phyloP scores from a whole-genome alignment of 2,113 vertebrate species.

The Pangasianodon gigas region DNA sequence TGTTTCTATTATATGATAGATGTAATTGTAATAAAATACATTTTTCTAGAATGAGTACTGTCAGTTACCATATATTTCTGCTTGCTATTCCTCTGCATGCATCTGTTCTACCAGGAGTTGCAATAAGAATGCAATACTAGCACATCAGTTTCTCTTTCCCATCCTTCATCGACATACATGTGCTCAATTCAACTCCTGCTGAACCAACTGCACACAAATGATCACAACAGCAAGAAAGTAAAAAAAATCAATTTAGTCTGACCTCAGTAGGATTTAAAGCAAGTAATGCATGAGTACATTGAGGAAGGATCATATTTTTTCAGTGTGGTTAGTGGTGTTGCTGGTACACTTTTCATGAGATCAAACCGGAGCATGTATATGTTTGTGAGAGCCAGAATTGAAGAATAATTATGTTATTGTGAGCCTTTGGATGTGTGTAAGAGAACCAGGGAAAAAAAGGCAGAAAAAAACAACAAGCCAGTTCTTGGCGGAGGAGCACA shows the following conservation, averaged over 20 bases:
- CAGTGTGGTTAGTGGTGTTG: background rate
- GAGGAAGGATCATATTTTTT: background rate
- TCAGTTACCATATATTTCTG: background rate
- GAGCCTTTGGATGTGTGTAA: background rate
- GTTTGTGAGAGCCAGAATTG: background rate
- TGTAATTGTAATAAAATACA: background rate
- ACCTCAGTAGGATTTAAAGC: background rate
- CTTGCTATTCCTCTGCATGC: background rate
- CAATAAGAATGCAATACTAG: background rate
- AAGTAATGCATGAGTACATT: background rate
- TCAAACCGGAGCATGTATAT: background rate
- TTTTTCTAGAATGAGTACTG: background rate
- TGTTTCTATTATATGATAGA: background rate
- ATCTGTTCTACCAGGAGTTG: background rate
- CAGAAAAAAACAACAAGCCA: background rate
- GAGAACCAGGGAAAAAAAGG: background rate
- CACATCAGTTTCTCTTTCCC: background rate
- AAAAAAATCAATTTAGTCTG: background rate
- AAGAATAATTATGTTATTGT: background rate
- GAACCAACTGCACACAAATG: background rate
- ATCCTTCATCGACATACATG: background rate
- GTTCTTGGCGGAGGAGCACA: slow-evolving; percentile 35
- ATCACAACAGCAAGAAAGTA: background rate
- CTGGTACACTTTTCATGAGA: background rate
- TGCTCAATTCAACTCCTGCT: background rate